A percentile compares a stretch with the other conserved stretches of the same genome.
Conservation (phyloP, 2,113 vertebrate species). For the rabbit (Oryctolagus cuniculus) region mOryCun1.1 NC_091453.1:76217001-76217500, state of each 20-base stretch:
- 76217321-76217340: constrained; percentile 72
- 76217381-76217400: constrained; percentile 78
- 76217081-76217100: constrained; percentile 36
- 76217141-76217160: background rate
- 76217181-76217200: background rate
- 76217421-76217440: constrained; percentile 54
- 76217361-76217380: constrained; percentile 80
- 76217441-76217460: constrained; percentile 57
- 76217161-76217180: constrained; percentile 46
- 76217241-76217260: background rate
- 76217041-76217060: background rate
- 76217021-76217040: background rate
- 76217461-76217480: constrained; percentile 50
- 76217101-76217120: constrained; percentile 9
- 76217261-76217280: constrained; percentile 35
- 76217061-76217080: background rate
- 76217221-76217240: background rate
- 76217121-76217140: constrained; percentile 3
- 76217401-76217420: constrained; percentile 73
- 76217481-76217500: constrained; percentile 34
- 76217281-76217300: constrained; percentile 65
- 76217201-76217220: background rate
- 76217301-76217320: constrained; percentile 76
- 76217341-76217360: constrained; percentile 64
- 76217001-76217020: no score